A percentile compares a stretch with the other conserved stretches of the same genome.
phyloP scores from a whole-genome alignment of 2,113 vertebrate species.

The Crotalus helleri region DNA sequence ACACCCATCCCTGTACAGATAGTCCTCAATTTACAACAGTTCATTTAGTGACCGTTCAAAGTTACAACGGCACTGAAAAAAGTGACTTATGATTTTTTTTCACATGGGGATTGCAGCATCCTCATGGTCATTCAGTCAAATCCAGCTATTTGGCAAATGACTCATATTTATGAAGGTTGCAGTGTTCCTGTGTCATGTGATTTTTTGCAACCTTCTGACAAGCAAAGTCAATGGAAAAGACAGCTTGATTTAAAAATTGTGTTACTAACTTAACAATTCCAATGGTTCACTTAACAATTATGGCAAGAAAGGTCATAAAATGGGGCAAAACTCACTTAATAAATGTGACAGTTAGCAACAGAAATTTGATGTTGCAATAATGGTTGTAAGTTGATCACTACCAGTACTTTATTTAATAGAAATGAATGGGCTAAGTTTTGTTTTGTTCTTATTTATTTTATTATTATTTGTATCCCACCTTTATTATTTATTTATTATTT shows the following conservation, averaged over 20 bases:
- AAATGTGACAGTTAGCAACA: neutral
- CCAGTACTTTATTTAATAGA: neutral
- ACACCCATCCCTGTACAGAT: neutral
- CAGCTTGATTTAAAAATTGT: neutral
- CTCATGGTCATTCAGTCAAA: neutral
- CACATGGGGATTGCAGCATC: neutral
- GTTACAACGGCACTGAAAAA: neutral
- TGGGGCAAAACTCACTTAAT: neutral
- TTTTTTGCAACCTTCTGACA: neutral
- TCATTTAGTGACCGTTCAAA: neutral
- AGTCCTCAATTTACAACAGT: neutral
- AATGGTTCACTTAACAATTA: neutral
- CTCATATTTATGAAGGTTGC: neutral
- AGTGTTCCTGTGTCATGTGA: neutral
- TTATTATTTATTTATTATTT: neutral
- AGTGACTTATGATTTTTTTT: neutral
- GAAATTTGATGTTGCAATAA: neutral
- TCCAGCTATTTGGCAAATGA: neutral
- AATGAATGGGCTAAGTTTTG: neutral
- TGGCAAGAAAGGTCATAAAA: neutral
- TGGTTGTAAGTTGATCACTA: neutral
- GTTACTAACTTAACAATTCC: neutral
- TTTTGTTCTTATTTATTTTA: neutral
- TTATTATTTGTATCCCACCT: neutral
- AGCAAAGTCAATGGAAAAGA: neutral